Evolutionary conservation across 2,797 vertebrate species (phyloP).

Genomic region (Lepidocolaptes lacrymiger): DNA sequence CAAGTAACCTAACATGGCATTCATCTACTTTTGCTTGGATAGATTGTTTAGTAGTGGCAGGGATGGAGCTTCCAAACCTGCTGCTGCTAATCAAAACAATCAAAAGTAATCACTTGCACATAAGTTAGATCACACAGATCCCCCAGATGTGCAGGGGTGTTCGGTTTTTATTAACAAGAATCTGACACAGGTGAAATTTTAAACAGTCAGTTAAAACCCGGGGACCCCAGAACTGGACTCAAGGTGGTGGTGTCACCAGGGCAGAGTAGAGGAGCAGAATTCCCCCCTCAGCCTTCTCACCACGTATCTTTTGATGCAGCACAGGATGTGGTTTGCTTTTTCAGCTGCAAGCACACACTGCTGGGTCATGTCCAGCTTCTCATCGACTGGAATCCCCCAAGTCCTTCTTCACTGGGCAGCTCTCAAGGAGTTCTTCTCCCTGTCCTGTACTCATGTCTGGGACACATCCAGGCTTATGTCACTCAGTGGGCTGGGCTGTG

Average conservation of each 20-base stretch:
- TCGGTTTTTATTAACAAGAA: neutral
- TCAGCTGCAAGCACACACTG: neutral
- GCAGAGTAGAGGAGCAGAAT: neutral
- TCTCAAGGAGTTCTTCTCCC: neutral
- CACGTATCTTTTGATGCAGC: neutral
- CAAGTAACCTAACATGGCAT: neutral
- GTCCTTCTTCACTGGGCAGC: accelerated
- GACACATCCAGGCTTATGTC: neutral
- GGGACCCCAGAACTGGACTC: neutral
- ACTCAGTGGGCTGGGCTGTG: neutral
- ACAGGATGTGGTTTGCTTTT: neutral
- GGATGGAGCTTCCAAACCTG: neutral
- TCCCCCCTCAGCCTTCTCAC: neutral
- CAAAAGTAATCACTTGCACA: neutral
- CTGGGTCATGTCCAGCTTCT: neutral
- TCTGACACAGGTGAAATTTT: neutral
- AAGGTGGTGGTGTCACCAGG: neutral
- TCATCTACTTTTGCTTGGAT: neutral
- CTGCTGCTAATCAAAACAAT: neutral
- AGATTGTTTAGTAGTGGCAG: neutral
- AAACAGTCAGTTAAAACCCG: neutral
- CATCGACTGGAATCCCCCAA: accelerated
- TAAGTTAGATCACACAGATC: neutral
- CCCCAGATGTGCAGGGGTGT: neutral
- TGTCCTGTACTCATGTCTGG: neutral